Percentiles rank a stretch among this genome's conserved stretches.
These are phyloP conservation scores for Ageneiosus marmoratus DNA, from an alignment of 2,113 vertebrate genomes.

Conservation along the genomic window DNA sequence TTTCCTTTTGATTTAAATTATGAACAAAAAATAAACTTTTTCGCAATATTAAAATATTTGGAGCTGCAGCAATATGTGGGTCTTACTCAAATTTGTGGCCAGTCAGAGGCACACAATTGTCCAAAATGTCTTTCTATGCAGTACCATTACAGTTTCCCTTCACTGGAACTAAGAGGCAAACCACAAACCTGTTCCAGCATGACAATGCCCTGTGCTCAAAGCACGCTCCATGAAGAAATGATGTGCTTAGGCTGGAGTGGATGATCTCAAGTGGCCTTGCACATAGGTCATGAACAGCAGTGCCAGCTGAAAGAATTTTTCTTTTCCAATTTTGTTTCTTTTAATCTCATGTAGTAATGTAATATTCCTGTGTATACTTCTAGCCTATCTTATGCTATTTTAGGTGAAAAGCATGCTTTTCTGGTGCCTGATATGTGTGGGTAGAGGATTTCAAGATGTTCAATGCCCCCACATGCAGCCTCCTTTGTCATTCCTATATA, in stretches of 20 bases:
- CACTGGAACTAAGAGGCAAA: background rate
- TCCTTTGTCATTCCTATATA: conserved; percentile 54
- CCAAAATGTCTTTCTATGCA: background rate
- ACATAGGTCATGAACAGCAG: background rate
- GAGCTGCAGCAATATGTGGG: too few relatives aligned
- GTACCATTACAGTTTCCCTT: background rate
- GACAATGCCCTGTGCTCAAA: background rate
- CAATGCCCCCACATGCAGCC: conserved; percentile 37
- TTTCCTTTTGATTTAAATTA: too few relatives aligned
- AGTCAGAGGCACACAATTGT: background rate
- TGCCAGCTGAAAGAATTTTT: background rate
- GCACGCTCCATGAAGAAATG: background rate
- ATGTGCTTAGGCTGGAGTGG: background rate
- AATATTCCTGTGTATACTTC: too few relatives aligned
- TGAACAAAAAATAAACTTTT: too few relatives aligned
- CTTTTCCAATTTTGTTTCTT: background rate
- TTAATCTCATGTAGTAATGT: background rate
- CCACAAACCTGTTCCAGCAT: background rate
- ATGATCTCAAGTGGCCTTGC: background rate
- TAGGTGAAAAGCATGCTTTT: too few relatives aligned
- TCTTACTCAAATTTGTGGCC: background rate
- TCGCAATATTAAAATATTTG: too few relatives aligned
- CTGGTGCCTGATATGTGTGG: conserved; percentile 44
- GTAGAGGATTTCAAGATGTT: conserved; percentile 56
- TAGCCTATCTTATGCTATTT: too few relatives aligned